Percentiles rank a stretch among this genome's conserved stretches.
These are phyloP conservation scores for Urosaurus nigricauda DNA, from an alignment of 2,797 vertebrate species.

Conservation along the genomic window DNA sequence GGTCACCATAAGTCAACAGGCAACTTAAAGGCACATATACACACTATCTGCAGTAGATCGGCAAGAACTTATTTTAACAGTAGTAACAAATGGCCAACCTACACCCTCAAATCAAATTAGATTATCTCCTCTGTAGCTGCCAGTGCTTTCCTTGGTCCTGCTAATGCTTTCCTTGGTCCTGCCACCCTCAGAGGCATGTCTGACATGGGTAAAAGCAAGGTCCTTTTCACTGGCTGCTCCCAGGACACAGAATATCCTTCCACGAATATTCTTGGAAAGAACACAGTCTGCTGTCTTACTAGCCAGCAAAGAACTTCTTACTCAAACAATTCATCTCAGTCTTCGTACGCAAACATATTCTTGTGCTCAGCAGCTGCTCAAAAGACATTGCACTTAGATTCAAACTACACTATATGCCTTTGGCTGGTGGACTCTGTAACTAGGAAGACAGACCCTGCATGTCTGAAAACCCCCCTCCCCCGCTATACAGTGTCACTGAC, in stretches of 20 bases:
- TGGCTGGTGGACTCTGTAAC: not conserved
- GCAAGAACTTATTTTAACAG: not conserved
- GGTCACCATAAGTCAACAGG: too few species aligned
- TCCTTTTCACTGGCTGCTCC: too few species aligned
- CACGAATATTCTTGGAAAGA: too few species aligned
- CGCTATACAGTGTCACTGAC: not conserved
- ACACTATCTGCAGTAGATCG: not conserved
- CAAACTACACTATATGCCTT: not conserved
- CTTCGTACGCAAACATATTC: not conserved
- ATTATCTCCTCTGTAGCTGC: too few species aligned
- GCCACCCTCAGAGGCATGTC: too few species aligned
- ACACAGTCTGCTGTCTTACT: too few species aligned
- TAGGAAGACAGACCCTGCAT: not conserved
- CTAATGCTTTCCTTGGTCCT: too few species aligned
- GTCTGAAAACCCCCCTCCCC: not conserved
- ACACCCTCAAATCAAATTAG: not conserved
- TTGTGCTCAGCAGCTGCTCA: not conserved
- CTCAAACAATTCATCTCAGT: not conserved
- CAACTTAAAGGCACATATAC: too few species aligned
- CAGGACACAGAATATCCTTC: too few species aligned
- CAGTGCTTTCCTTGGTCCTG: too few species aligned
- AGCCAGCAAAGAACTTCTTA: too few species aligned
- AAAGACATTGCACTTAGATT: not conserved
- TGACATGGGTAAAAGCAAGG: too few species aligned
- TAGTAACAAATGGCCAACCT: not conserved